A percentile compares a stretch with the other conserved stretches of the same genome.
Evolutionary conservation across 30 jellyfish, hydroid and myxozoan genomes (phyloP).

Genomic region (Hydractinia echinata): DNA sequence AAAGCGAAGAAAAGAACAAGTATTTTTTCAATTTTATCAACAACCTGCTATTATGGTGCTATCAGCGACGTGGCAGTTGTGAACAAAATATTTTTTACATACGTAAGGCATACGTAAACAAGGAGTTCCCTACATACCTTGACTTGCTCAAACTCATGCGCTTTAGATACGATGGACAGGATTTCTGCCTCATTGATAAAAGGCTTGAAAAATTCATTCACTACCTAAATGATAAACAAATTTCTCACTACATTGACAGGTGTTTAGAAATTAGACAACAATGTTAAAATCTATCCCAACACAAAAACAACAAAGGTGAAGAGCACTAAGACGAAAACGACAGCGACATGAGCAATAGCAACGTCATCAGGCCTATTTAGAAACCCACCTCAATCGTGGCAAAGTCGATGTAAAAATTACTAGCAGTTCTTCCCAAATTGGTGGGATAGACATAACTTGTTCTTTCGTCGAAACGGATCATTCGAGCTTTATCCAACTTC

Average conservation of each 20-base stretch:
- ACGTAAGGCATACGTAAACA: not conserved
- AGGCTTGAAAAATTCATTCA: constrained; percentile 72
- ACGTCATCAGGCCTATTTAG: not conserved
- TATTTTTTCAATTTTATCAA: not conserved
- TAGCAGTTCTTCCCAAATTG: constrained; percentile 89
- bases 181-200: constrained; percentile 61
- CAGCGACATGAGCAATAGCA: not conserved
- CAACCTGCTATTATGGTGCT: too few species aligned
- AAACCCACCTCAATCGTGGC: constrained; percentile 63
- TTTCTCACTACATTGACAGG: not conserved
- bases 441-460: constrained; percentile 84
- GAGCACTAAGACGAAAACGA: not conserved
- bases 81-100: not conserved
- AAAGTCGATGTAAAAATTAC: constrained; percentile 78
- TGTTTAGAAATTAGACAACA: too few species aligned
- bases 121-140: constrained; percentile 40
- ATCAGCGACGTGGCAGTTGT: not conserved
- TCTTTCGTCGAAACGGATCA: constrained; percentile 84
- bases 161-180: constrained; percentile 64
- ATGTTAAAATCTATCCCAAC: too few species aligned
- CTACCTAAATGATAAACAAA: constrained; percentile 24
- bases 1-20: not conserved
- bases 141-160: constrained; percentile 92
- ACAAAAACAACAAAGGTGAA: not conserved
- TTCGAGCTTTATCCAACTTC: constrained; percentile 68